These are phyloP conservation scores for Uropsilus gracilis DNA, from an alignment of 2,113 vertebrate species.

Conservation along the genomic window DNA sequence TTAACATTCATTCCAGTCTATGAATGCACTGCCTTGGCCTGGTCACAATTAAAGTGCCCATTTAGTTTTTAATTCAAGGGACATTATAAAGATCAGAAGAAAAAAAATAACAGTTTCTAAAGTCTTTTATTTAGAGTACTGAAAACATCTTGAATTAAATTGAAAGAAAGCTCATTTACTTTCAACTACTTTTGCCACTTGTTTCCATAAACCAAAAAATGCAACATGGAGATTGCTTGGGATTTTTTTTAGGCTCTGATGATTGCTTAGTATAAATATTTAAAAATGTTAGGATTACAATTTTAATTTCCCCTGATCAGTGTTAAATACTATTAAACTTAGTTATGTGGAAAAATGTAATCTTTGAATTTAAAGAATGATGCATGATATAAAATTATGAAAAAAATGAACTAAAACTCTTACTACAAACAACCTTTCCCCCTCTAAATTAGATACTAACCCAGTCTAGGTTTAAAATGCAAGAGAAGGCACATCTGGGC, in stretches of 20 bases:
- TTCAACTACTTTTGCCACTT: constrained; percentile 71
- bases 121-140: constrained; percentile 74
- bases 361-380: constrained; percentile 16
- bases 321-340: constrained; percentile 13
- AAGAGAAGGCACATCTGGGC: constrained; percentile 47
- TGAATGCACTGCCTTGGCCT: constrained; percentile 75
- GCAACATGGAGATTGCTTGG: neutral
- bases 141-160: constrained; percentile 77
- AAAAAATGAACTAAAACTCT: too few relatives aligned
- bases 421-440: neutral
- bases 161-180: constrained; percentile 71
- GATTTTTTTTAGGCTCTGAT: neutral
- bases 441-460: neutral
- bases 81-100: constrained; percentile 69
- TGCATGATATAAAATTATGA: neutral
- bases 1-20: constrained; percentile 75
- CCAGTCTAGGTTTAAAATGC: neutral
- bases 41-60: constrained; percentile 73
- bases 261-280: constrained; percentile 14
- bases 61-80: constrained; percentile 75
- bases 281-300: neutral
- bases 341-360: neutral
- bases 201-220: constrained; percentile 52
- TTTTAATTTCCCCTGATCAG: neutral
- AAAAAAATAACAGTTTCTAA: constrained; percentile 72